These are phyloP conservation scores for Hucho hucho DNA, from an alignment of 2,113 vertebrate species.

Conservation along the genomic window DNA sequence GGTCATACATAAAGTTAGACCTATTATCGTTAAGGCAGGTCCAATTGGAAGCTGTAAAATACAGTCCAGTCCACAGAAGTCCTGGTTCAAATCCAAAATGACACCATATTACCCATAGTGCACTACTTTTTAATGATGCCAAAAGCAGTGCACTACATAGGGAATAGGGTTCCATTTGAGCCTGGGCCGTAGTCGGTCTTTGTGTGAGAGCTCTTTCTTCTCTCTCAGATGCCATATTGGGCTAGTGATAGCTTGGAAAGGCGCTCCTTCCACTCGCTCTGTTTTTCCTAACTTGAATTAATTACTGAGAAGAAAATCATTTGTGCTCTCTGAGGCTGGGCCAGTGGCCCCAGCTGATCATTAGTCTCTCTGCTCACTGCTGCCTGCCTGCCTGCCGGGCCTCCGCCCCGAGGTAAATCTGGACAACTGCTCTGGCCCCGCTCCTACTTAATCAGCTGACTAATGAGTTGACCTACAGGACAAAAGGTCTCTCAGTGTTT, in stretches of 20 bases:
- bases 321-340: constrained; percentile 15
- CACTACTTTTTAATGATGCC: not conserved
- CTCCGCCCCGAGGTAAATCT: constrained; percentile 42
- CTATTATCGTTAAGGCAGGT: not conserved
- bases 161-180: too few relatives aligned
- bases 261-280: constrained; percentile 7
- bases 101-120: not conserved
- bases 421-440: constrained; percentile 34
- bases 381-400: not conserved
- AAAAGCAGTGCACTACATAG: not conserved
- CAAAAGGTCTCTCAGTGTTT: constrained; percentile 40
- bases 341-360: constrained; percentile 33
- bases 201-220: too few relatives aligned
- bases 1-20: not conserved
- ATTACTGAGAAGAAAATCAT: constrained; percentile 33
- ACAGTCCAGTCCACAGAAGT: not conserved
- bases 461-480: constrained; percentile 47
- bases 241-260: not conserved
- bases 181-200: too few relatives aligned
- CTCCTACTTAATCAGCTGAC: constrained; percentile 45
- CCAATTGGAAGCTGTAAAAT: not conserved
- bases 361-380: constrained; percentile 27
- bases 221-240: not conserved
- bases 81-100: too few relatives aligned
- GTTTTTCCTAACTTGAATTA: constrained; percentile 24